Conservation (phyloP, 2,113 vertebrate species). For the Stercorarius parasiticus region DNA sequence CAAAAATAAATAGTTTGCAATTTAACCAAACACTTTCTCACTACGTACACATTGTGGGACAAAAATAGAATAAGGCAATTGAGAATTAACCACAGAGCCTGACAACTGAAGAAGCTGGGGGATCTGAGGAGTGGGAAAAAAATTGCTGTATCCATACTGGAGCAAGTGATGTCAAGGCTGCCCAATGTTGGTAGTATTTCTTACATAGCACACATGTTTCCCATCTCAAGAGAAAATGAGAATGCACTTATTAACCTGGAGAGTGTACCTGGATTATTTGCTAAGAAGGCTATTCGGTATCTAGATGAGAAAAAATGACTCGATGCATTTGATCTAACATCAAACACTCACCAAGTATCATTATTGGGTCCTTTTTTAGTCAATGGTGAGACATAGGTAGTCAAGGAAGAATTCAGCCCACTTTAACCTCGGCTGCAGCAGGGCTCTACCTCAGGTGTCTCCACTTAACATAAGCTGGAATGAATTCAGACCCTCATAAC, state of each 20-base stretch:
- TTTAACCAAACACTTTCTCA: background rate
- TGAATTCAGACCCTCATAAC: background rate
- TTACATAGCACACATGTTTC: rapidly evolving
- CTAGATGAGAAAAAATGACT: background rate
- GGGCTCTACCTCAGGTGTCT: background rate
- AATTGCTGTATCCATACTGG: background rate
- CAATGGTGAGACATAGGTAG: rapidly evolving
- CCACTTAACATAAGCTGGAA: background rate
- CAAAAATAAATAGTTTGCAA: background rate
- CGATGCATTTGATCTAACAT: background rate
- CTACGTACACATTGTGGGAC: background rate
- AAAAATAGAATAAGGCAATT: background rate
- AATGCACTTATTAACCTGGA: background rate
- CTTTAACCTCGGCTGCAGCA: background rate
- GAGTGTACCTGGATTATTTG: background rate
- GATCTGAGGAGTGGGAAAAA: background rate
- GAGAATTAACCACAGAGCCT: background rate
- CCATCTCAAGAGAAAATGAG: background rate
- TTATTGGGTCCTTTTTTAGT: background rate
- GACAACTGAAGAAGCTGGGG: background rate
- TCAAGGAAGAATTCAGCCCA: background rate
- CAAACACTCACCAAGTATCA: background rate
- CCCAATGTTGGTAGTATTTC: background rate
- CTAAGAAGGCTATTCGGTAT: background rate
- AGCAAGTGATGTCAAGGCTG: background rate